These are phyloP conservation scores for Umimayanthus kanabou DNA, from an alignment of 92 coral and sea anemone species.

Conservation along the genomic window DNA sequence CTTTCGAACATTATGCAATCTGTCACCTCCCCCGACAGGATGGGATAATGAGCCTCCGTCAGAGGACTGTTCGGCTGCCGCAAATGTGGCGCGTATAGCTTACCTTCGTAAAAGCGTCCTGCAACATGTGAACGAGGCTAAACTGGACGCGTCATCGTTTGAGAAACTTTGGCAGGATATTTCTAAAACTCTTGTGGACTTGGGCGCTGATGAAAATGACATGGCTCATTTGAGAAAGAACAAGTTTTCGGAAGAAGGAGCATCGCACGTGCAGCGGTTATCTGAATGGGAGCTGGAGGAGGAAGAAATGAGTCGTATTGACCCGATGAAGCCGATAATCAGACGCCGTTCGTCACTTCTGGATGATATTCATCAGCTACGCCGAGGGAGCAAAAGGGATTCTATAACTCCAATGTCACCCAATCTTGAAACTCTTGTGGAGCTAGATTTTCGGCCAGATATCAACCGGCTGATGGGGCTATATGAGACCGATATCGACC, in stretches of 20 bases:
- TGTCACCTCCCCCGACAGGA: constrained; percentile 33
- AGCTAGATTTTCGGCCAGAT: constrained; percentile 24
- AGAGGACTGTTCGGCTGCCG: constrained; percentile 28
- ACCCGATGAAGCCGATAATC: background rate
- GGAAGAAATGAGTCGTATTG: background rate
- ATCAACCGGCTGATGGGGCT: constrained; percentile 19
- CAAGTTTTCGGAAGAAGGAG: background rate
- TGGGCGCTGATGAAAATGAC: constrained; percentile 33
- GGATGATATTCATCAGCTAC: constrained; percentile 24
- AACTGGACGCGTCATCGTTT: constrained; percentile 7
- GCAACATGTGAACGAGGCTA: background rate
- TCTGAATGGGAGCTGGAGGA: constrained; percentile 34
- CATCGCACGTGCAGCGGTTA: background rate
- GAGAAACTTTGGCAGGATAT: constrained; percentile 31
- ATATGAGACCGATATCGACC: constrained; percentile 29
- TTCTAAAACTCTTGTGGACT: background rate
- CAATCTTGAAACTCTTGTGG: background rate
- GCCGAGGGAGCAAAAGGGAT: constrained; percentile 17
- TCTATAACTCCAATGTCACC: background rate
- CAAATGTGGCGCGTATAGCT: constrained; percentile 22
- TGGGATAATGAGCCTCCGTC: constrained; percentile 1
- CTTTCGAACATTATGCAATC: constrained; percentile 31
- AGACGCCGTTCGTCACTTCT: constrained; percentile 30
- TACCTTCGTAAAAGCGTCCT: constrained; percentile 17
- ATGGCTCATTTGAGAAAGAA: background rate